Evolutionary conservation across 2,888 invertebrate species (phyloP).

Genomic region (Spodoptera picta): DNA sequence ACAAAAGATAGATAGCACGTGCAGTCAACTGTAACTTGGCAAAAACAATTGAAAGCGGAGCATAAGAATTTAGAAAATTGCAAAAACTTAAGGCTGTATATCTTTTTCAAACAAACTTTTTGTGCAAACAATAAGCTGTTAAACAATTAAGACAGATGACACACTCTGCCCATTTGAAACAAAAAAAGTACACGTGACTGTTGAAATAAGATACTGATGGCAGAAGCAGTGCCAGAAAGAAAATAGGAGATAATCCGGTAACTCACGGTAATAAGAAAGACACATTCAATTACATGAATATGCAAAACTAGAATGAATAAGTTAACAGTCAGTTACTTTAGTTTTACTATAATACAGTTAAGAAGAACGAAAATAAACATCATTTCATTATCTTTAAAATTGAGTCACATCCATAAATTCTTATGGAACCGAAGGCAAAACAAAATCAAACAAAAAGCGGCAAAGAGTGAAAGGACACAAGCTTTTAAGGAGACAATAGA

Average conservation of each 20-base stretch:
- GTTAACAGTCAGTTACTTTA: too few relatives aligned
- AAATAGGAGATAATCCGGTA: conserved; percentile 24
- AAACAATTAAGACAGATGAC: conserved; percentile 82
- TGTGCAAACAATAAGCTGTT: conserved; percentile 73
- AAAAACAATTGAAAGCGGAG: conserved; percentile 52
- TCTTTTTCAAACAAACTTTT: conserved; percentile 52
- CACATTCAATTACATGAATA: too few relatives aligned
- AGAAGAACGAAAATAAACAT: neutral
- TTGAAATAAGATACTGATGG: conserved; percentile 74
- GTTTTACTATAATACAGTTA: too few relatives aligned
- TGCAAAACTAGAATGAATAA: too few relatives aligned
- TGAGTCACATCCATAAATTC: conserved; percentile 58
- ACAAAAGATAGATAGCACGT: conserved; percentile 69
- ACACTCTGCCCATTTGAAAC: conserved; percentile 65
- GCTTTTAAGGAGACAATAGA: conserved; percentile 73
- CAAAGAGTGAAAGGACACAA: conserved; percentile 67
- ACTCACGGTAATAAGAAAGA: too few relatives aligned
- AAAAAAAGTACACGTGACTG: conserved; percentile 78
- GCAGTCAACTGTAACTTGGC: conserved; percentile 57
- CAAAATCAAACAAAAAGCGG: conserved; percentile 68
- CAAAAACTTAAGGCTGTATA: conserved; percentile 51
- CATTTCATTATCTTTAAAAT: conserved; percentile 8
- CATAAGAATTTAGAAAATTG: conserved; percentile 53
- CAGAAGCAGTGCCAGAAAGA: conserved; percentile 62
- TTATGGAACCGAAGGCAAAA: conserved; percentile 57